These are phyloP conservation scores for Eristalis arbustorum DNA, from an alignment of 2,888 invertebrate genomes.

Conservation along the genomic window DNA sequence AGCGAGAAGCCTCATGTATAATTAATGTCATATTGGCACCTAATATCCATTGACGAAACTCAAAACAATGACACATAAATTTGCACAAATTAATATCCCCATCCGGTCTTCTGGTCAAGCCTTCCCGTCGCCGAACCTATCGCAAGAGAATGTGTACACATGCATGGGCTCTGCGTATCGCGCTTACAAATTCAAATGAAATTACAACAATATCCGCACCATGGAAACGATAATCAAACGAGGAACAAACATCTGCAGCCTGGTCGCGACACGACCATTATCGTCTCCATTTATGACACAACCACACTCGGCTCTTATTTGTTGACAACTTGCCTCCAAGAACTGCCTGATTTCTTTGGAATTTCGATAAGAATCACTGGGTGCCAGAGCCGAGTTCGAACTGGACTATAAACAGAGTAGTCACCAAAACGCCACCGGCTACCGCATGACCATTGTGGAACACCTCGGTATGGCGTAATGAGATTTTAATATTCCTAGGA, in stretches of 20 bases:
- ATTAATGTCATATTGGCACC: slow-evolving; percentile 16
- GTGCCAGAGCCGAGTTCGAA: slow-evolving; percentile 9
- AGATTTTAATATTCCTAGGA: slow-evolving; percentile 62
- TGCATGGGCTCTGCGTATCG: not conserved
- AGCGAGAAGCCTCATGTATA: slow-evolving; percentile 7
- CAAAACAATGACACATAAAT: slow-evolving; percentile 22
- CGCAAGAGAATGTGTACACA: not conserved
- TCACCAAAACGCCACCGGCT: not conserved
- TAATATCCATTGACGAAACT: slow-evolving; percentile 16
- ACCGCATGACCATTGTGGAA: not conserved
- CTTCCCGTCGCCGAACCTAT: not conserved
- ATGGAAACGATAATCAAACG: slow-evolving; percentile 39
- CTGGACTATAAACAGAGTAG: slow-evolving; percentile 13
- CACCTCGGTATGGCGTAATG: slow-evolving; percentile 27
- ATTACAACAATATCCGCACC: slow-evolving; percentile 36
- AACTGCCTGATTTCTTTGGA: slow-evolving; percentile 48
- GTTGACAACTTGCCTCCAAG: slow-evolving; percentile 42
- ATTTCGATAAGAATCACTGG: slow-evolving; percentile 61
- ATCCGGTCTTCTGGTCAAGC: slow-evolving; percentile 30
- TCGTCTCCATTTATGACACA: slow-evolving; percentile 22
- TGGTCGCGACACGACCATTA: slow-evolving; percentile 5
- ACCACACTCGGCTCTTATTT: slow-evolving; percentile 11
- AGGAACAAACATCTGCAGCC: slow-evolving; percentile 7
- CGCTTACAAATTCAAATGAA: slow-evolving; percentile 44
- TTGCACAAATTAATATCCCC: slow-evolving; percentile 54